These are phyloP conservation scores for Drosophila tsacasi DNA, from an alignment of 1,140 invertebrate species.

Conservation along the genomic window DNA sequence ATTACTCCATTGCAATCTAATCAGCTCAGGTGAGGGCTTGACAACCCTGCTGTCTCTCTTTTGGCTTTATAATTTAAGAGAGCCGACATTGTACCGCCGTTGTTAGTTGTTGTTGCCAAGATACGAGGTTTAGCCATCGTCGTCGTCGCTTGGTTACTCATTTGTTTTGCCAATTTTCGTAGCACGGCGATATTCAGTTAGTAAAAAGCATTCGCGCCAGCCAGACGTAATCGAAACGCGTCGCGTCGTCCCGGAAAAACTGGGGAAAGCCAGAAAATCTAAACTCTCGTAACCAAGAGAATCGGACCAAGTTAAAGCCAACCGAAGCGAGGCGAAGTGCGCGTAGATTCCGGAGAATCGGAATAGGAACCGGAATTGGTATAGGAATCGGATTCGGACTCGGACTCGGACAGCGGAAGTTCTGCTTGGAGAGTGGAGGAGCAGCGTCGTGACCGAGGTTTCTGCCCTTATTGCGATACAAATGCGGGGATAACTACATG, in stretches of 20 bases:
- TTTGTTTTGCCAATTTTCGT: constrained; percentile 83
- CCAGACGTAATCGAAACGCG: constrained; percentile 52
- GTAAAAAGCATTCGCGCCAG: constrained; percentile 64
- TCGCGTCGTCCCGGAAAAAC: constrained; percentile 19
- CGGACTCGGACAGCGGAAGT: constrained; percentile 63
- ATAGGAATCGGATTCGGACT: neutral
- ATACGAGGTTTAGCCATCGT: constrained; percentile 64
- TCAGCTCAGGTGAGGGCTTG: constrained; percentile 8
- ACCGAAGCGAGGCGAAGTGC: constrained; percentile 40
- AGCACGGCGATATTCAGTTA: constrained; percentile 68
- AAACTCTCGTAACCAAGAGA: constrained; percentile 2
- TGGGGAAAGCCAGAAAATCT: constrained; percentile 52
- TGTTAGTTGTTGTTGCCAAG: constrained; percentile 72
- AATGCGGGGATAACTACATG: constrained; percentile 25
- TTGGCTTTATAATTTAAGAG: constrained; percentile 25
- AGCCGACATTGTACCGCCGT: constrained; percentile 17
- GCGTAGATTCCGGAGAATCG: constrained; percentile 44
- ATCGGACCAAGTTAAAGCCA: constrained; percentile 30
- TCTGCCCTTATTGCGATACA: constrained; percentile 53
- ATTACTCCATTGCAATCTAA: constrained; percentile 17
- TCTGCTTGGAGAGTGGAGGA: constrained; percentile 63
- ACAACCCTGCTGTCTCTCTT: constrained; percentile 38
- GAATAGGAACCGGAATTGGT: constrained; percentile 29
- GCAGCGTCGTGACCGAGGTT: constrained; percentile 72
- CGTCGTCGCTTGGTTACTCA: constrained; percentile 78